Conservation (phyloP, 2,888 invertebrate species). For the Ophion ellenae region DNA sequence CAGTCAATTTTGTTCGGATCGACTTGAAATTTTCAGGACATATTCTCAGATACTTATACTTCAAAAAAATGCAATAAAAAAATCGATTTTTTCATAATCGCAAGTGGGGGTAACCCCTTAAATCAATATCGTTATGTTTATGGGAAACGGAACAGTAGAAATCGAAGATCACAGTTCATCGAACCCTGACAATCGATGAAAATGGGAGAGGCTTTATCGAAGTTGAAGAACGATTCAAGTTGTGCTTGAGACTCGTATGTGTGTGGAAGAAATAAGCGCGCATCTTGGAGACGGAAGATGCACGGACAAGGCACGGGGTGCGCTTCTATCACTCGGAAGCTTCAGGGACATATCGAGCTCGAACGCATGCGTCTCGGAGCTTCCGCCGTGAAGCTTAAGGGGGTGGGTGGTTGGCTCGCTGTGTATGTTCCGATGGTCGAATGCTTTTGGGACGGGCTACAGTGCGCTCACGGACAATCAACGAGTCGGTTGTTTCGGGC, state of each 20-base stretch:
- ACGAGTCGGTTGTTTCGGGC: slow-evolving; percentile 12
- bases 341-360: slow-evolving; percentile 32
- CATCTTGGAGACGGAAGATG: neutral
- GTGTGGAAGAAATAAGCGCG: neutral
- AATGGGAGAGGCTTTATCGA: neutral
- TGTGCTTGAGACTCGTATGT: neutral
- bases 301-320: neutral
- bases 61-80: no score
- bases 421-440: slow-evolving; percentile 34
- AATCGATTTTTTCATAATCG: no score
- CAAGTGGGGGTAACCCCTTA: no score
- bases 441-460: slow-evolving; percentile 41
- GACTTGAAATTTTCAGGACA: no score
- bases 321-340: slow-evolving; percentile 32
- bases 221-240: slow-evolving; percentile 3
- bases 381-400: slow-evolving; percentile 41
- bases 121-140: neutral
- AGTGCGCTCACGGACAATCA: slow-evolving; percentile 45
- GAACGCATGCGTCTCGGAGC: slow-evolving; percentile 55
- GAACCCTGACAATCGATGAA: neutral
- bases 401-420: slow-evolving; percentile 7
- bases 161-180: neutral
- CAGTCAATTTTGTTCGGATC: no score
- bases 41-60: no score
- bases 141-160: neutral